Evolutionary conservation across 2,888 invertebrate species (phyloP).

Genomic region (Dicycla oo): DNA sequence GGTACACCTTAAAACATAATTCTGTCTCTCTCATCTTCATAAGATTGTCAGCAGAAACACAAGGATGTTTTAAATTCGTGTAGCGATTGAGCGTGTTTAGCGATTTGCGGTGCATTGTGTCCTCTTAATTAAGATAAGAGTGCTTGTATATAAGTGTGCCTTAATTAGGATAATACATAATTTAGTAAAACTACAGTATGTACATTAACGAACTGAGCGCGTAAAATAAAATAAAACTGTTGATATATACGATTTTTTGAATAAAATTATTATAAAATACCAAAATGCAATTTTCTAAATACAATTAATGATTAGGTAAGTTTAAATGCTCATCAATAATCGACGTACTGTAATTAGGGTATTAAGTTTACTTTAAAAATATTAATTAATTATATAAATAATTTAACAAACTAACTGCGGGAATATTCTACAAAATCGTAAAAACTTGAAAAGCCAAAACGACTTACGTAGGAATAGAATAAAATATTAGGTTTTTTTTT

Average conservation of each 20-base stretch:
- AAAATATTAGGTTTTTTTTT: background rate
- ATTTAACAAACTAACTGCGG: background rate
- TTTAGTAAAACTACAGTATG: background rate
- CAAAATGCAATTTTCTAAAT: background rate
- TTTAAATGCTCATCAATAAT: slow-evolving; percentile 4
- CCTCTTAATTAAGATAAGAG: too few species aligned
- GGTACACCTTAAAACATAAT: too few species aligned
- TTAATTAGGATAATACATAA: background rate
- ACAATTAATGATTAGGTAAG: background rate
- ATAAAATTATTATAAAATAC: background rate
- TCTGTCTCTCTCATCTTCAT: too few species aligned
- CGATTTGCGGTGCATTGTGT: too few species aligned
- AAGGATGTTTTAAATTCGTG: too few species aligned
- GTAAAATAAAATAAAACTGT: background rate
- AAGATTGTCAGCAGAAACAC: too few species aligned
- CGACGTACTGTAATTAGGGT: slow-evolving; percentile 1
- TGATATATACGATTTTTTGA: background rate
- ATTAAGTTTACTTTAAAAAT: background rate
- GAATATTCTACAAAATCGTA: slow-evolving; percentile 20
- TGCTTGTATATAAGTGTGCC: slow-evolving; percentile 3
- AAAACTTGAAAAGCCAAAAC: slow-evolving; percentile 42
- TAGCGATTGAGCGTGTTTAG: too few species aligned
- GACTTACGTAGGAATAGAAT: slow-evolving; percentile 45
- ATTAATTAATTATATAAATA: background rate
- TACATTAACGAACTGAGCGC: slow-evolving; percentile 5